Evolutionary conservation across 2,113 vertebrate species (phyloP), one percentile per base, ranked within the genome.

Genomic region (Notarius lentiginosus): DNA sequence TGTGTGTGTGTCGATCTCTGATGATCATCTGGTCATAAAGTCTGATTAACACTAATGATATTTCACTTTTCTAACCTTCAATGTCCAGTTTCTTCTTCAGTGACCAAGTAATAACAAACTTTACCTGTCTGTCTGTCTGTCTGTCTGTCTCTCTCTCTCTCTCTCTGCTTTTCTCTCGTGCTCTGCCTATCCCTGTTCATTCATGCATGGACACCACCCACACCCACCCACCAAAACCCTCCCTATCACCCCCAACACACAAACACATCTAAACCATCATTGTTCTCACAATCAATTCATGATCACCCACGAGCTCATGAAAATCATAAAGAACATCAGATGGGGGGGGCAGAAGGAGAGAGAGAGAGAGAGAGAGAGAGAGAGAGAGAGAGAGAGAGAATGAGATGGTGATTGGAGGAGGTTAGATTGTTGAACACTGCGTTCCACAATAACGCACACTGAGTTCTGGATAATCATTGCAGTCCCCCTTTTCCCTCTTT

Each of bases 311-410:
- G 20, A 75, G 34, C 41, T 24, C 10, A 4, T 49, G 73, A 51
- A 51, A 10, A 76, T 51, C 5, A 76, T 76, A 11, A 22, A 24
- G 73, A 76, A 76, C 47, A 68, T 14, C 27, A 65, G 47, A 66
- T 10, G 17, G 61, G 27, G 41, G 12, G 24, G 41, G 41, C 41
- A 61, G 14, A 53, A 47, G 58, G 53, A 79, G 24, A 77, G 34
- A 76, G 41, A 49, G 53, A 79, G 24, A 77, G 53, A 79, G 24
- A 77, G 53, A 79, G 24, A 77, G 53, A 79, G 24, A 77, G 53
- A 79, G 24, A 77, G 53, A 79, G 24, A 77, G 34, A 76, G 41
- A 49, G 20, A 76, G 41, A 75, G 73, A 73, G 11, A 72, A 12
- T 4, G 56, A 63, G 55, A 80, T 27, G 22, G 18, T 11, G 18